Evolutionary conservation across 53 echinoderm and acorn worm species (phyloP).

Genomic region (Mesocentrotus franciscanus): DNA sequence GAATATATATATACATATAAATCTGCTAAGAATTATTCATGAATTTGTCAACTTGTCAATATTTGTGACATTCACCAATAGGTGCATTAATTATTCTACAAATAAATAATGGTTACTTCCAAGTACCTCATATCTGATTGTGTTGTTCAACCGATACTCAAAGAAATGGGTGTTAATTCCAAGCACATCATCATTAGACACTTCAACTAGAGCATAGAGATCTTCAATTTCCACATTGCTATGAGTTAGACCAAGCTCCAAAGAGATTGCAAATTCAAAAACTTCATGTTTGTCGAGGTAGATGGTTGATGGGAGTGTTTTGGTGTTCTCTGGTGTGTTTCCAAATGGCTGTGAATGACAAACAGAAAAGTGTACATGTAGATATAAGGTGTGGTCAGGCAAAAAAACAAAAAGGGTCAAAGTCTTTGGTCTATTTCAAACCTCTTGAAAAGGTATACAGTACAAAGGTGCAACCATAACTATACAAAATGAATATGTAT

Average conservation of each 20-base stretch:
- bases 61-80: neutral
- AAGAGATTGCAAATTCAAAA: conserved; percentile 32
- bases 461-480: too few species aligned
- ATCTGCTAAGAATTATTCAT: too few species aligned
- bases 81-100: neutral
- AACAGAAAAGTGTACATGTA: neutral
- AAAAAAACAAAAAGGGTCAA: neutral
- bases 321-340: conserved; percentile 15
- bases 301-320: conserved; percentile 41
- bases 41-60: neutral
- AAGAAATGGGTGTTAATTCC: neutral
- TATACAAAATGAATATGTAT: too few species aligned
- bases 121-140: conserved; percentile 53
- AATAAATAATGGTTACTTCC: neutral
- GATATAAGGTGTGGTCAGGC: neutral
- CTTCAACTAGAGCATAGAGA: conserved; percentile 9
- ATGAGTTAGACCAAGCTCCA: conserved; percentile 1
- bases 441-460: too few species aligned
- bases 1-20: too few species aligned
- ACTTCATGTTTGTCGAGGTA: conserved; percentile 52
- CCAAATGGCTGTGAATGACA: conserved; percentile 16
- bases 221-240: conserved; percentile 27
- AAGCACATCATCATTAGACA: conserved; percentile 45
- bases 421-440: neutral
- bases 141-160: conserved; percentile 34